Conservation (phyloP, 37 sponge, comb jelly and placozoan genomes). For the Aphrocallistes beatrix region DNA sequence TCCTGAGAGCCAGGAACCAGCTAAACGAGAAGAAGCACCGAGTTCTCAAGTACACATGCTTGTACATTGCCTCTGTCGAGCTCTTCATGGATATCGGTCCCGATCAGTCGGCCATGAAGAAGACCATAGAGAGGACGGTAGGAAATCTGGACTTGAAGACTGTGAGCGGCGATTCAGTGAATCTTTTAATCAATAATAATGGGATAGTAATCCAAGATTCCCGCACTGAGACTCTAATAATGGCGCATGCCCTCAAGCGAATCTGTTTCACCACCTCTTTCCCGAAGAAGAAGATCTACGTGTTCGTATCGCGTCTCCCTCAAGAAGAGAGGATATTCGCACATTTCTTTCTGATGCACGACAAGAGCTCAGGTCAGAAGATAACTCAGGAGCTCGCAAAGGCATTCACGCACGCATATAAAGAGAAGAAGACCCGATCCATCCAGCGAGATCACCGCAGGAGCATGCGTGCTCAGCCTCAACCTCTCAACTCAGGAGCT, state of each 20-base stretch:
- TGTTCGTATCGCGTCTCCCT: constrained; percentile 35
- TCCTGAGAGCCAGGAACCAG: neutral
- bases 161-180: neutral
- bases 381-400: neutral
- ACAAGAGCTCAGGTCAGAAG: neutral
- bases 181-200: neutral
- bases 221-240: neutral
- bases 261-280: constrained; percentile 33
- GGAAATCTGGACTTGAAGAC: neutral
- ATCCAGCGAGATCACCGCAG: neutral
- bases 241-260: constrained; percentile 48
- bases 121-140: neutral
- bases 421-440: neutral
- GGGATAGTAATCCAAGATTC: neutral
- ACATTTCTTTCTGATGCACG: constrained; percentile 36
- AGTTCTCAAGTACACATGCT: neutral
- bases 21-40: neutral
- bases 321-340: constrained; percentile 34
- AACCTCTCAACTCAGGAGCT: too few relatives aligned
- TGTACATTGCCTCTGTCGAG: constrained; percentile 13
- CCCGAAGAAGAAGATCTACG: constrained; percentile 34
- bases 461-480: neutral
- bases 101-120: neutral
- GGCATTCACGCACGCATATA: neutral
- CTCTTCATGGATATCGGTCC: neutral